Evolutionary conservation across 2,797 vertebrate species (phyloP).

Genomic region (Chaetodon trifasciatus): DNA sequence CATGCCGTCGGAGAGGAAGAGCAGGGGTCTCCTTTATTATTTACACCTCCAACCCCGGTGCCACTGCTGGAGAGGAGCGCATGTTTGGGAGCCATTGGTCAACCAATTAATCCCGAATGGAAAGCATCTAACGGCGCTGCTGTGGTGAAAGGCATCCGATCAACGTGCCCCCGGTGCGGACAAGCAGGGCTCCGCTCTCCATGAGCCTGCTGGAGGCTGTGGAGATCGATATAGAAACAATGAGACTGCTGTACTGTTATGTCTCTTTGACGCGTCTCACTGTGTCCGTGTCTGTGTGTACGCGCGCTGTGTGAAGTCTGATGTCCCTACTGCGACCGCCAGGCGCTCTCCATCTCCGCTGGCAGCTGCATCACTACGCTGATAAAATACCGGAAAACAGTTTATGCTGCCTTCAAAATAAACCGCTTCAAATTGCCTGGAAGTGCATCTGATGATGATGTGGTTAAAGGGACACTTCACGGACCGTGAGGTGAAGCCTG

Average conservation of each 20-base stretch:
- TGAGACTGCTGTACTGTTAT: neutral
- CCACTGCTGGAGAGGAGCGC: slow-evolving; percentile 71
- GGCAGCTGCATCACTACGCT: slow-evolving; percentile 10
- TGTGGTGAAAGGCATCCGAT: slow-evolving; percentile 80
- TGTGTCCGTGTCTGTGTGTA: slow-evolving; percentile 22
- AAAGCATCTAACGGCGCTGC: slow-evolving; percentile 74
- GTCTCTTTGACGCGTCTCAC: slow-evolving; percentile 23
- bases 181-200: slow-evolving; percentile 70
- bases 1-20: slow-evolving; percentile 51
- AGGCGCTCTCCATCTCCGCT: slow-evolving; percentile 53
- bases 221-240: slow-evolving; percentile 8
- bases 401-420: slow-evolving; percentile 57
- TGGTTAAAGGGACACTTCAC: neutral
- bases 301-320: slow-evolving; percentile 30
- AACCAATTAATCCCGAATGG: slow-evolving; percentile 74
- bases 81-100: slow-evolving; percentile 85
- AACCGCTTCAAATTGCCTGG: slow-evolving; percentile 10
- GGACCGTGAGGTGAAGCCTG: neutral
- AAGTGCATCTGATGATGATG: too few relatives aligned
- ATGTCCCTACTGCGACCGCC: slow-evolving; percentile 61
- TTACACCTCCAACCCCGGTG: slow-evolving; percentile 53
- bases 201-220: slow-evolving; percentile 65
- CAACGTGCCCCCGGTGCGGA: slow-evolving; percentile 67
- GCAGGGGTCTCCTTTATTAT: slow-evolving; percentile 33
- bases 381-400: slow-evolving; percentile 22